A percentile compares a stretch with the other conserved stretches of the same genome.
Conservation (phyloP, 2,888 invertebrate genomes). For the Resseliella maxima region DNA sequence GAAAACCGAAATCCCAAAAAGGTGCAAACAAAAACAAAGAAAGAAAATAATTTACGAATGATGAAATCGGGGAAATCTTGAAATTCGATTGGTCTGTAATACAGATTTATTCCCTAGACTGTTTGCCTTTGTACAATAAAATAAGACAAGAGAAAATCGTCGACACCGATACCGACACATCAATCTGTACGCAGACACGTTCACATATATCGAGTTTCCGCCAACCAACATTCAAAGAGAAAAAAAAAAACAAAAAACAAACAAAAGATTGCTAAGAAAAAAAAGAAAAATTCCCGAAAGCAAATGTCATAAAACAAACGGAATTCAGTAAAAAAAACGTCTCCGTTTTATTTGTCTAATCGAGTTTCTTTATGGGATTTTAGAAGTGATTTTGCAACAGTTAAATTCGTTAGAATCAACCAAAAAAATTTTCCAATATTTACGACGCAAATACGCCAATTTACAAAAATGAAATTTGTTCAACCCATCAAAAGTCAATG, state of each 20-base stretch:
- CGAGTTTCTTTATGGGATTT: background rate
- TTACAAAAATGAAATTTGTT: background rate
- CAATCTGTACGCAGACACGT: background rate
- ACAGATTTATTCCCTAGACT: background rate
- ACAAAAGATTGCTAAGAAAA: background rate
- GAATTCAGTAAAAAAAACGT: background rate
- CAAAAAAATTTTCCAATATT: background rate
- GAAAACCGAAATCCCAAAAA: background rate
- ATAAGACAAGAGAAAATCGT: background rate
- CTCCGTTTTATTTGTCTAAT: background rate
- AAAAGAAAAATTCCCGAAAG: background rate
- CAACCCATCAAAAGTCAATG: background rate
- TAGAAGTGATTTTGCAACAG: background rate
- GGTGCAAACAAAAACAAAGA: slow-evolving; percentile 22
- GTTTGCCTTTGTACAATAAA: background rate
- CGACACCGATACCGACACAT: background rate
- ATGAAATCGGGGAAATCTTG: background rate
- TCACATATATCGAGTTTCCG: slow-evolving; percentile 17
- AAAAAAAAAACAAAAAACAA: background rate
- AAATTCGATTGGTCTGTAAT: background rate
- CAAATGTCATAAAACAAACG: background rate
- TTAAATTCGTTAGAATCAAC: background rate
- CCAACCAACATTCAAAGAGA: background rate
- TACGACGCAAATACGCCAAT: background rate
- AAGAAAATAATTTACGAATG: slow-evolving; percentile 29